Conservation (phyloP, 2,888 invertebrate species). For the Scelioninae gen. 1 region DNA sequence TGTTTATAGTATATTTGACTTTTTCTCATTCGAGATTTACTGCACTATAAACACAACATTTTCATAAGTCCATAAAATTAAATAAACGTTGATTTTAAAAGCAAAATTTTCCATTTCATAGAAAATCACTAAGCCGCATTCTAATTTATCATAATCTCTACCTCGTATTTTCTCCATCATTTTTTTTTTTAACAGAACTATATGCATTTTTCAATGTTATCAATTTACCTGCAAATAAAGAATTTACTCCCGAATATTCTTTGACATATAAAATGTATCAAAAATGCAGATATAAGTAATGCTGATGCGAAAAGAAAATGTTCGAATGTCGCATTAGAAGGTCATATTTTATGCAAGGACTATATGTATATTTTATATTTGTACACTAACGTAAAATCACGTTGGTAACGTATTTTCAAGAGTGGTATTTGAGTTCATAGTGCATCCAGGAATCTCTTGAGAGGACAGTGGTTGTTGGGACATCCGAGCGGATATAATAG, state of each 20-base stretch:
- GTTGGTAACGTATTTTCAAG: constrained; percentile 65
- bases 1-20: too few species aligned
- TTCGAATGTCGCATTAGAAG: constrained; percentile 64
- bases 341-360: constrained; percentile 59
- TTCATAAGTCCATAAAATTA: background rate
- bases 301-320: constrained; percentile 63
- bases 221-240: constrained; percentile 46
- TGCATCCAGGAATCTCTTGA: constrained; percentile 68
- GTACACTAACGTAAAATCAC: constrained; percentile 65
- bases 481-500: constrained; percentile 62
- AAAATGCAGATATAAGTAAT: constrained; percentile 62
- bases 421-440: constrained; percentile 69
- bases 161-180: constrained; percentile 8
- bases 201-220: constrained; percentile 53
- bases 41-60: background rate
- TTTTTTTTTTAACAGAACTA: constrained; percentile 25
- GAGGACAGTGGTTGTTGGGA: constrained; percentile 66
- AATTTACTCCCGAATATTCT: constrained; percentile 58
- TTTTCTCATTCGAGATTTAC: too few species aligned
- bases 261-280: constrained; percentile 62
- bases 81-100: background rate
- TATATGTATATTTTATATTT: constrained; percentile 61
- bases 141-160: constrained; percentile 33
- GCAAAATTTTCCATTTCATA: background rate
- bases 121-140: background rate